Conservation (phyloP, 2,797 vertebrate species). For the Choloepus didactylus region DNA sequence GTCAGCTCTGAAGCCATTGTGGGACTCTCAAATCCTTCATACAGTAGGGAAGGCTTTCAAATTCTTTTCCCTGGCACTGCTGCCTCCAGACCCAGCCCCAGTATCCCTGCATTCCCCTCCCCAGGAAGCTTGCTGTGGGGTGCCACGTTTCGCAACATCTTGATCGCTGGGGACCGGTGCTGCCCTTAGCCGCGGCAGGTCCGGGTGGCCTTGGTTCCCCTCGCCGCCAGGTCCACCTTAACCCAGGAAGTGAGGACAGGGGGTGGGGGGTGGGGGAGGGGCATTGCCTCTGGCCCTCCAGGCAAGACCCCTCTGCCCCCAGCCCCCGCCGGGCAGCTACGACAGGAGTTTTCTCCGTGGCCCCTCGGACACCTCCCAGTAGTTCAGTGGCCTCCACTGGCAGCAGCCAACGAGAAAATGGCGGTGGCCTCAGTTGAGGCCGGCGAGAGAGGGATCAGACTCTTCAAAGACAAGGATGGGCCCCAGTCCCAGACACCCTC, state of each 20-base stretch:
- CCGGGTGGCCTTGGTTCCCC: constrained; percentile 80
- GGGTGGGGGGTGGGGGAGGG: background rate
- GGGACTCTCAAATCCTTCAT: constrained; percentile 96
- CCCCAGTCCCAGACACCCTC: constrained; percentile 23
- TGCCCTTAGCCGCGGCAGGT: constrained; percentile 69
- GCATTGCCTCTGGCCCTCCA: constrained; percentile 60
- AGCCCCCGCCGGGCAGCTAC: background rate
- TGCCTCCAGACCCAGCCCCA: constrained; percentile 88
- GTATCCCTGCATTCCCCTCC: constrained; percentile 87
- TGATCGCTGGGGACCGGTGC: constrained; percentile 72
- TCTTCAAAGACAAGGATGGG: background rate
- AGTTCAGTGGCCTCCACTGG: constrained; percentile 76
- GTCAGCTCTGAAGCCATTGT: constrained; percentile 90
- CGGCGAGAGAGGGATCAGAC: background rate
- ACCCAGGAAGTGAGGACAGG: constrained; percentile 37
- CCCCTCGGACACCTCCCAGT: constrained; percentile 44
- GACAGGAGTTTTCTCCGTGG: background rate
- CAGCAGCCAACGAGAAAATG: constrained; percentile 85
- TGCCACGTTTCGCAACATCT: constrained; percentile 89
- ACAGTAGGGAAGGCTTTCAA: constrained; percentile 96
- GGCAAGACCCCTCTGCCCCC: background rate
- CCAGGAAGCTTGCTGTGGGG: constrained; percentile 89
- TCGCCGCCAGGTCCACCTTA: constrained; percentile 75
- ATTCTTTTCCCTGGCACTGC: constrained; percentile 94
- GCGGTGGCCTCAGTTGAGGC: constrained; percentile 75